A percentile compares a stretch with the other conserved stretches of the same genome.
Conservation (phyloP, 2,888 invertebrate genomes). For the Diarsia mendica region DNA sequence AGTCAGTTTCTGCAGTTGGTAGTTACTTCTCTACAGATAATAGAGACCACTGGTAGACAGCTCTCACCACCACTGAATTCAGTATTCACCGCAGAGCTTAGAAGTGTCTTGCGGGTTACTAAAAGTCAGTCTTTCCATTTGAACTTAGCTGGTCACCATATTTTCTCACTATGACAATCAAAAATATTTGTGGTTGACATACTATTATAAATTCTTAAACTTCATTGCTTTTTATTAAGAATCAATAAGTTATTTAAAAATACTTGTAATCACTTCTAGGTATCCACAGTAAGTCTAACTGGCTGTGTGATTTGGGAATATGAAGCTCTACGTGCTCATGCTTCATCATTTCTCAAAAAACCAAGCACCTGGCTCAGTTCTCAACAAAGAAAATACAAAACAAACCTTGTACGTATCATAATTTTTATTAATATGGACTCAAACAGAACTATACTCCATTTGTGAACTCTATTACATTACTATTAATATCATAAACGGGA, state of each 20-base stretch:
- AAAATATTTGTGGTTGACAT: background rate
- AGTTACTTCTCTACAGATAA: background rate
- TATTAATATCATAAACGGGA: no score
- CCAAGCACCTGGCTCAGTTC: conserved; percentile 89
- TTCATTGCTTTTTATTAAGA: background rate
- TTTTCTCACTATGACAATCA: background rate
- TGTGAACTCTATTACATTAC: no score
- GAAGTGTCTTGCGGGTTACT: background rate
- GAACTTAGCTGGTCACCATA: background rate
- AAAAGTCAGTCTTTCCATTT: background rate
- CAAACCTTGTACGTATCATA: conserved; percentile 74
- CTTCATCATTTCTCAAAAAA: conserved; percentile 87
- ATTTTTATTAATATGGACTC: no score
- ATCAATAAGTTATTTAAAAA: background rate
- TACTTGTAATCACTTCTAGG: conserved; percentile 81
- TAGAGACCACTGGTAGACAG: background rate
- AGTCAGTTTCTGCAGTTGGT: no score
- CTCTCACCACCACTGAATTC: background rate
- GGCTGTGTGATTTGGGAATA: conserved; percentile 97
- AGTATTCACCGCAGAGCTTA: background rate
- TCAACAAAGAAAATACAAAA: conserved; percentile 80
- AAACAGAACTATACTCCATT: no score
- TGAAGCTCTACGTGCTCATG: conserved; percentile 92
- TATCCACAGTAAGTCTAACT: conserved; percentile 92
- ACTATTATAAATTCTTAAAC: background rate